Evolutionary conservation across 2,797 vertebrate genomes (phyloP).

Genomic region (Poliocrania exsul): DNA sequence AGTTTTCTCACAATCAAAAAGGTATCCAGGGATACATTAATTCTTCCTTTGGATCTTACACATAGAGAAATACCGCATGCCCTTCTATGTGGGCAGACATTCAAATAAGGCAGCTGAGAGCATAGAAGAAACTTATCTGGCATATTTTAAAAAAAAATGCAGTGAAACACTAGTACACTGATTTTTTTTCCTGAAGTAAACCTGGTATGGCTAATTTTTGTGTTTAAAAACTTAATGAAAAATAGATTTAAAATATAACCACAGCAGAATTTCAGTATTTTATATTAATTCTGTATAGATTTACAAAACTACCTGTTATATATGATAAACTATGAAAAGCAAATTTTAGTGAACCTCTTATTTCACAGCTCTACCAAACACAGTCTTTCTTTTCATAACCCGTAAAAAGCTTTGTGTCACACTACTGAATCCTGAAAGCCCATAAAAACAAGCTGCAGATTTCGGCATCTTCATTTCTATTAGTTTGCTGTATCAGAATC

Average conservation of each 20-base stretch:
- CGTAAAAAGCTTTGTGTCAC: not conserved
- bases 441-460: not conserved
- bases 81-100: not conserved
- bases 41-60: slow-evolving; percentile 18
- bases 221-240: not conserved
- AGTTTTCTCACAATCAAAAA: not conserved
- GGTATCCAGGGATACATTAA: slow-evolving; percentile 2
- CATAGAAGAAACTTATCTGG: not conserved
- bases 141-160: not conserved
- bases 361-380: not conserved
- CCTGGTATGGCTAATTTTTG: not conserved
- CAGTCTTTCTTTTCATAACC: not conserved
- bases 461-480: not conserved
- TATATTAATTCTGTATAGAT: not conserved
- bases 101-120: not conserved
- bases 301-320: not conserved
- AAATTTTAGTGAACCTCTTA: not conserved
- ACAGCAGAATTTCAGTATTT: not conserved
- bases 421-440: not conserved
- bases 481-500: not conserved
- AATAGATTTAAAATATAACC: not conserved
- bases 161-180: not conserved
- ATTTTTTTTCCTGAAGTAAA: not conserved
- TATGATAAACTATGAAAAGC: not conserved
- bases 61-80: not conserved